Evolutionary conservation across 2,888 invertebrate species (phyloP).

Genomic region (Trachelus iudaicus): DNA sequence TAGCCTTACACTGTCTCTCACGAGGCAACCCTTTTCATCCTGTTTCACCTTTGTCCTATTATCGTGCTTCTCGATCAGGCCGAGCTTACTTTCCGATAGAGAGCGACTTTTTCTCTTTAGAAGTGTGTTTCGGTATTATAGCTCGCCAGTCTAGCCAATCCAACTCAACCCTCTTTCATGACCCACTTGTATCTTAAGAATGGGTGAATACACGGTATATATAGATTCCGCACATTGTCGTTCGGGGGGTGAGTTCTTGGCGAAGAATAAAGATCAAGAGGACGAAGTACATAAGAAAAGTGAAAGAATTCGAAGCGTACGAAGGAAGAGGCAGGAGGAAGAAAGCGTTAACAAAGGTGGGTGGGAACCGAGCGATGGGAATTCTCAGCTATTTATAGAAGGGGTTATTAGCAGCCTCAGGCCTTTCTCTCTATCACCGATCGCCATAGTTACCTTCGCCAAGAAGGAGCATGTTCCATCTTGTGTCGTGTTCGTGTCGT

Average conservation of each 20-base stretch:
- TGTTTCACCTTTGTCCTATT: not conserved
- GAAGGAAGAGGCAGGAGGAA: not conserved
- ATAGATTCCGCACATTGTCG: not conserved
- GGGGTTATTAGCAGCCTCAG: constrained; percentile 10
- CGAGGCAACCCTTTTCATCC: not conserved
- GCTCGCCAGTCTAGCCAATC: constrained; percentile 16
- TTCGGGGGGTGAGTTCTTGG: not conserved
- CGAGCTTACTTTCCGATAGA: not conserved
- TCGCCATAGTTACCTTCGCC: not conserved
- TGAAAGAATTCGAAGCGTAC: not conserved
- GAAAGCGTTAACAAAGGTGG: constrained; percentile 9
- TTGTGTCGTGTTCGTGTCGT: not conserved
- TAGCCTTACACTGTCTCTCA: not conserved
- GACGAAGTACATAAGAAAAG: not conserved
- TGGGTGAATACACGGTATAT: not conserved
- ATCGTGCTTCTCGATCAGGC: not conserved
- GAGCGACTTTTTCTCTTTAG: constrained; percentile 18
- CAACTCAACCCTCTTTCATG: not conserved
- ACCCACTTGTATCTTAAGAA: constrained; percentile 4
- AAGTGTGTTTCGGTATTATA: constrained; percentile 31
- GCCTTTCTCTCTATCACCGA: constrained; percentile 7
- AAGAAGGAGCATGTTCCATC: not conserved
- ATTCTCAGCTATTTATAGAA: constrained; percentile 10
- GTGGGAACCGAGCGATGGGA: constrained; percentile 9
- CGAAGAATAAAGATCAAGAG: not conserved